Conservation (phyloP, 2,797 vertebrate species). For the Sebastes itinus region DNA sequence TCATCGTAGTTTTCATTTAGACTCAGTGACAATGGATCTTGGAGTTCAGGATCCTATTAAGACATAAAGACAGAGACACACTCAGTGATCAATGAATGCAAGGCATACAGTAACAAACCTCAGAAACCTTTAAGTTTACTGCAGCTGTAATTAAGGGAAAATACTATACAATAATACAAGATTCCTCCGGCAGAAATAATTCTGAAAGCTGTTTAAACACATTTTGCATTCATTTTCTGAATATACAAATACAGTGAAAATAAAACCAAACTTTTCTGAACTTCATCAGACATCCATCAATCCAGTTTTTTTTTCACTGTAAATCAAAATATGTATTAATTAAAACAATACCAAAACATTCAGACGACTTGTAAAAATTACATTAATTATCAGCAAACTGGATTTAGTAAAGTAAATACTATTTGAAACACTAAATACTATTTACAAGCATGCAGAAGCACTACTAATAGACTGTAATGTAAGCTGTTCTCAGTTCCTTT, state of each 20-base stretch:
- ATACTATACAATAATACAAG: background rate
- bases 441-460: background rate
- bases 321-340: background rate
- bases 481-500: background rate
- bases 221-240: background rate
- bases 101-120: background rate
- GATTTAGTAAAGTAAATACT: background rate
- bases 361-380: background rate
- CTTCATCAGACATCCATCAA: background rate
- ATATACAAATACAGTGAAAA: background rate
- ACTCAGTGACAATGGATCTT: slow-evolving; percentile 56
- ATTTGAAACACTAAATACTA: background rate
- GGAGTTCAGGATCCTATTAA: slow-evolving; percentile 60
- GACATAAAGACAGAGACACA: background rate
- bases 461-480: background rate
- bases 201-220: too few species aligned
- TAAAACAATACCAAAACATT: background rate
- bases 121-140: background rate
- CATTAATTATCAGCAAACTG: background rate
- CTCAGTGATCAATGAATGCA: background rate
- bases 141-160: background rate
- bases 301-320: background rate
- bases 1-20: slow-evolving; percentile 46
- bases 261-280: background rate
- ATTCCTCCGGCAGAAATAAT: background rate